phyloP scores from a whole-genome alignment of 2,113 vertebrate genomes.

The Casuarius casuarius region DNA sequence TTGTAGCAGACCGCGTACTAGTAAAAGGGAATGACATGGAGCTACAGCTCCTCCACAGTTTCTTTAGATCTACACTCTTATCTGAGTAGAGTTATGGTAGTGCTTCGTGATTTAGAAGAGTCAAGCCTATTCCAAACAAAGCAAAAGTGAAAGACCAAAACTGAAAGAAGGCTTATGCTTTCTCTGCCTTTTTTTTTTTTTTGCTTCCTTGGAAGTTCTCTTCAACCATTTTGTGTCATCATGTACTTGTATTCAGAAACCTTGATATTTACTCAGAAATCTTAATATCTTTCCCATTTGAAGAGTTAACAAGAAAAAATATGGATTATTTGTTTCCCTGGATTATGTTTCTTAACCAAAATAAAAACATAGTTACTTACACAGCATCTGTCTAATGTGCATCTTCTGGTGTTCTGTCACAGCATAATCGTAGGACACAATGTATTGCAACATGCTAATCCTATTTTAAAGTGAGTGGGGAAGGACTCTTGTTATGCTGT shows the following conservation, averaged over 20 bases:
- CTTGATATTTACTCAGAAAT: background rate
- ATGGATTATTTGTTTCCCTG: background rate
- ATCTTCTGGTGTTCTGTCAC: background rate
- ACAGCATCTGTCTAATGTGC: background rate
- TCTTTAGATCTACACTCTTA: background rate
- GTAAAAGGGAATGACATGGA: background rate
- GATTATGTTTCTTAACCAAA: background rate
- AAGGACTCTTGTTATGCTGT: background rate
- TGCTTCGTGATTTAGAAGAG: background rate
- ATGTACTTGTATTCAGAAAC: background rate
- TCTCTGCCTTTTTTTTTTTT: background rate
- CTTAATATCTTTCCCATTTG: background rate
- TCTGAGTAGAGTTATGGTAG: background rate
- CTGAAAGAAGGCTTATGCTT: background rate
- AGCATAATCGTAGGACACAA: background rate
- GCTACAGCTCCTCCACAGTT: background rate
- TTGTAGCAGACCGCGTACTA: background rate
- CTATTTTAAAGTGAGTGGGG: background rate
- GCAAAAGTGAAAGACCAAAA: background rate
- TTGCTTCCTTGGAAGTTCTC: background rate
- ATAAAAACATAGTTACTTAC: background rate
- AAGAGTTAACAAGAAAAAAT: background rate
- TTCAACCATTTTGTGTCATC: background rate
- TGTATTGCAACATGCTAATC: background rate
- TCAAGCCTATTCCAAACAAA: background rate